Evolutionary conservation across 1,140 invertebrate species (phyloP).

Genomic region (Heliothis subflexa): DNA sequence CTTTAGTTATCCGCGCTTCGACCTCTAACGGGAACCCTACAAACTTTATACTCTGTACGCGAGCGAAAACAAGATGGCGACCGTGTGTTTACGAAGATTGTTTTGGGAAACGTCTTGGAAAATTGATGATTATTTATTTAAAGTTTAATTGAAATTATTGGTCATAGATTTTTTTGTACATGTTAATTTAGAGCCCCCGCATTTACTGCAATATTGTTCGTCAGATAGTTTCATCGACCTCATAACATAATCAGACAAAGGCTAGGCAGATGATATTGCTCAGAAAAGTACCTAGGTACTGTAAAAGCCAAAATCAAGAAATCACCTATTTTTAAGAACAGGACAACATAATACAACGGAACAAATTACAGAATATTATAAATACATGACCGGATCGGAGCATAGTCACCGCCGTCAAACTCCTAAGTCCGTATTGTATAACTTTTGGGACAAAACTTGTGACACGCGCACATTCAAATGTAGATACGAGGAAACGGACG

Average conservation of each 20-base stretch:
- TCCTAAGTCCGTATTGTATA: slow-evolving; percentile 24
- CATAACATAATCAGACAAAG: too few relatives aligned
- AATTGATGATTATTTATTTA: neutral
- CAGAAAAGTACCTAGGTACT: too few relatives aligned
- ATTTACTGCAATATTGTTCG: too few relatives aligned
- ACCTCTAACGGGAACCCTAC: slow-evolving; percentile 1
- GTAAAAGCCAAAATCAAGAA: too few relatives aligned
- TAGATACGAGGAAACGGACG: slow-evolving; percentile 15
- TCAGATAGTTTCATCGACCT: too few relatives aligned
- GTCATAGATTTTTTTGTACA: too few relatives aligned
- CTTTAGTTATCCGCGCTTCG: slow-evolving; percentile 36
- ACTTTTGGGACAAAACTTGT: slow-evolving; percentile 20
- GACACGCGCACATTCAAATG: slow-evolving; percentile 21
- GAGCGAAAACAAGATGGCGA: slow-evolving; percentile 16
- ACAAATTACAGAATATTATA: too few relatives aligned
- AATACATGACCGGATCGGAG: neutral
- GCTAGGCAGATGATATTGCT: too few relatives aligned
- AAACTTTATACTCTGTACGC: slow-evolving; percentile 37
- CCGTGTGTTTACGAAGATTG: slow-evolving; percentile 5
- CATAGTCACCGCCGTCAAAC: neutral
- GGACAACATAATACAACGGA: too few relatives aligned
- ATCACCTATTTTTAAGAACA: too few relatives aligned
- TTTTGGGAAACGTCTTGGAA: neutral
- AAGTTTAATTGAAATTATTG: neutral
- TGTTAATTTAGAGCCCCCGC: too few relatives aligned